Percentiles rank a stretch among this genome's conserved stretches.
Conservation (phyloP, 2,797 vertebrate genomes). For the Chaenodraco wilsoni region DNA sequence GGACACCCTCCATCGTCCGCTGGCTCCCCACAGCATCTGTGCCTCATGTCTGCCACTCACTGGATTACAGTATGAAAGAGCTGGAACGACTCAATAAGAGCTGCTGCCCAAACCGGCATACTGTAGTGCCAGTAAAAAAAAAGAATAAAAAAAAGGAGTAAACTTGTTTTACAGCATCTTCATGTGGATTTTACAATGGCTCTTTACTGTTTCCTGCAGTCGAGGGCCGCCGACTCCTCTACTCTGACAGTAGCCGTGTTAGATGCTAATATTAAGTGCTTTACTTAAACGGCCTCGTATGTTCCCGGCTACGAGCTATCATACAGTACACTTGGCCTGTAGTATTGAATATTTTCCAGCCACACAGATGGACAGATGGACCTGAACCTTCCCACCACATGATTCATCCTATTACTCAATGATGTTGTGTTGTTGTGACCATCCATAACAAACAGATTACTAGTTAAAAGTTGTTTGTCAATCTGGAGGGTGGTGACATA, state of each 20-base stretch:
- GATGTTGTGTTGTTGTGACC: slow-evolving; percentile 81
- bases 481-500: slow-evolving; percentile 78
- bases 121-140: slow-evolving; percentile 44
- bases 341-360: slow-evolving; percentile 51
- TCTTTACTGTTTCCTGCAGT: slow-evolving; percentile 37
- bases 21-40: slow-evolving; percentile 77
- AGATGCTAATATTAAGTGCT: slow-evolving; percentile 19
- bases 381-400: slow-evolving; percentile 78
- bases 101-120: slow-evolving; percentile 54
- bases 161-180: slow-evolving; percentile 64
- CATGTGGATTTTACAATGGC: slow-evolving; percentile 47
- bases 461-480: slow-evolving; percentile 76
- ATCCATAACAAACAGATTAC: slow-evolving; percentile 80
- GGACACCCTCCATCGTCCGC: slow-evolving; percentile 75
- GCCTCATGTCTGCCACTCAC: slow-evolving; percentile 79
- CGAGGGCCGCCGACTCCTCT: slow-evolving; percentile 32
- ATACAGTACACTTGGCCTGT: slow-evolving; percentile 25
- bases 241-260: slow-evolving; percentile 39
- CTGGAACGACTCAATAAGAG: slow-evolving; percentile 53
- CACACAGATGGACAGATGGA: slow-evolving; percentile 77
- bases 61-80: slow-evolving; percentile 71
- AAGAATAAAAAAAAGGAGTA: neutral
- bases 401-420: slow-evolving; percentile 81
- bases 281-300: slow-evolving; percentile 20
- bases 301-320: slow-evolving; percentile 30